Conservation (phyloP, 2,888 invertebrate genomes). For the Ochropacha duplaris region DNA sequence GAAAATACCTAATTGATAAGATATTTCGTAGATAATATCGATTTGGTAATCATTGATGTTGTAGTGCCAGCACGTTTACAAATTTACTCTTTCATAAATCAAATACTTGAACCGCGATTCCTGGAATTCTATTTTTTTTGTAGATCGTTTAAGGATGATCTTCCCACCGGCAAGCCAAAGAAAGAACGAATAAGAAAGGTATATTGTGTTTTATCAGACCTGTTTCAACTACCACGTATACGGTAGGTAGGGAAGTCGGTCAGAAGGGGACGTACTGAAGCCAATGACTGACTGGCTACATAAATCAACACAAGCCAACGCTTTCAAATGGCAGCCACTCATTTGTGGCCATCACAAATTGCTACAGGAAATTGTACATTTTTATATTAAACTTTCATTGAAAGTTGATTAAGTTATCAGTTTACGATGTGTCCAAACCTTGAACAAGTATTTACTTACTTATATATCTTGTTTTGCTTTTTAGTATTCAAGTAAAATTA, state of each 20-base stretch:
- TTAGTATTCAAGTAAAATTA: neutral
- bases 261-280: slow-evolving; percentile 18
- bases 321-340: slow-evolving; percentile 15
- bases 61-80: neutral
- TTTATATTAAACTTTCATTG: slow-evolving; percentile 8
- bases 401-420: slow-evolving; percentile 14
- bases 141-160: too few relatives aligned
- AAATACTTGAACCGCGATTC: too few relatives aligned
- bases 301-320: slow-evolving; percentile 22
- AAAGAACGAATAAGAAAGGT: too few relatives aligned
- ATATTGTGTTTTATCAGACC: too few relatives aligned
- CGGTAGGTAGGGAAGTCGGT: slow-evolving; percentile 19
- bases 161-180: too few relatives aligned
- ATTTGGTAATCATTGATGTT: neutral
- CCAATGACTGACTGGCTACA: slow-evolving; percentile 25
- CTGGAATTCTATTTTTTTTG: too few relatives aligned
- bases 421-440: slow-evolving; percentile 7
- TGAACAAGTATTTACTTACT: neutral
- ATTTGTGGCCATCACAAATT: slow-evolving; percentile 26
- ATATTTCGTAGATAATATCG: neutral
- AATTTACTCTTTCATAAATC: neutral
- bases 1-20: neutral
- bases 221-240: neutral
- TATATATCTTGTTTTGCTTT: neutral
- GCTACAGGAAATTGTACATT: slow-evolving; percentile 17